These are phyloP conservation scores for Sorex araneus DNA, from an alignment of 2,113 vertebrate genomes.

Conservation along the genomic window DNA sequence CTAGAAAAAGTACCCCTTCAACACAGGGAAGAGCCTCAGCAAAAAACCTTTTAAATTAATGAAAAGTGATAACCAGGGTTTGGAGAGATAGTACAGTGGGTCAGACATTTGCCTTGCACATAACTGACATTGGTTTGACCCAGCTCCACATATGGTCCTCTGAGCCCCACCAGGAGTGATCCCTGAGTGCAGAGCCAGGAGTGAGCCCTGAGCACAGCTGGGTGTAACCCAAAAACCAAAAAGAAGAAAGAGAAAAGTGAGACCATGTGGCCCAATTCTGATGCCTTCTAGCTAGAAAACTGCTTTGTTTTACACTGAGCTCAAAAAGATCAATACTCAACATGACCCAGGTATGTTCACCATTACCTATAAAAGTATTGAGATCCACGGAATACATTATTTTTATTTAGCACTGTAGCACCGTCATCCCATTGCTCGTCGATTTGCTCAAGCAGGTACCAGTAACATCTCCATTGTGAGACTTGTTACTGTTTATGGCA, in stretches of 20 bases:
- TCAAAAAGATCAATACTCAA: conserved; percentile 37
- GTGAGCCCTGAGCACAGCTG: too few relatives aligned
- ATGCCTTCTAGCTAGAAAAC: conserved; percentile 26
- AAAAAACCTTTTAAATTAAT: conserved; percentile 5
- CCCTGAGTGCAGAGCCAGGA: too few relatives aligned
- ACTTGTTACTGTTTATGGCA: too few relatives aligned
- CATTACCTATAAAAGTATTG: neutral
- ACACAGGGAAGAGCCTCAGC: neutral
- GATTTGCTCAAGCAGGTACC: too few relatives aligned
- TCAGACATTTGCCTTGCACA: too few relatives aligned
- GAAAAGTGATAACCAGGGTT: neutral
- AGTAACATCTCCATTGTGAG: too few relatives aligned
- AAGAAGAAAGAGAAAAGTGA: neutral
- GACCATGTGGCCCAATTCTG: conserved; percentile 4
- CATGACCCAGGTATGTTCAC: neutral
- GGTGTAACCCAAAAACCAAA: neutral
- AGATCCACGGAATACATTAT: neutral
- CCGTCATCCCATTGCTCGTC: too few relatives aligned
- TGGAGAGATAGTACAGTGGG: too few relatives aligned
- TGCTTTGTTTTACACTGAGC: neutral
- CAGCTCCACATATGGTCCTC: too few relatives aligned
- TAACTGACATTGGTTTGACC: too few relatives aligned
- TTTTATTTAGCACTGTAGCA: too few relatives aligned
- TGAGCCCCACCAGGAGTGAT: too few relatives aligned
- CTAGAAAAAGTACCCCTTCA: neutral